These are phyloP conservation scores for Nyctalus aviator DNA, from an alignment of 2,797 vertebrate genomes.

Conservation along the genomic window DNA sequence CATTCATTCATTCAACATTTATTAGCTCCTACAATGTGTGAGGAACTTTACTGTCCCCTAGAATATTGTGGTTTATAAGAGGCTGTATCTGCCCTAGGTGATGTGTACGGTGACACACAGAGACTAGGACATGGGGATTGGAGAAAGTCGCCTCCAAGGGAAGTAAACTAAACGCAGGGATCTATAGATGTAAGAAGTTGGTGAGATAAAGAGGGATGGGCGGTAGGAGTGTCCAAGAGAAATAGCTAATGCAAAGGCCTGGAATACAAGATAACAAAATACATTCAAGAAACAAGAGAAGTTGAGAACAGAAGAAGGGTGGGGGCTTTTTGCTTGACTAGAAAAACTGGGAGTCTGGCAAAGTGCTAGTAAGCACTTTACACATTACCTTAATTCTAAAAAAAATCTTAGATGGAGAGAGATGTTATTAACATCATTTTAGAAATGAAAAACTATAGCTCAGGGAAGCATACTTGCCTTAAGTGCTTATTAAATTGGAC, in stretches of 20 bases:
- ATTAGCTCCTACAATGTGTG: not conserved
- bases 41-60: slow-evolving; percentile 31
- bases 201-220: not conserved
- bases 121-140: not conserved
- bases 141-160: not conserved
- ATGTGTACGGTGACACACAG: not conserved
- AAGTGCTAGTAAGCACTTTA: slow-evolving; percentile 7
- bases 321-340: slow-evolving; percentile 19
- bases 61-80: not conserved
- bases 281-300: slow-evolving; percentile 46
- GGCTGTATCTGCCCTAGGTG: not conserved
- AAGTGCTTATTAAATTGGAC: slow-evolving; percentile 42
- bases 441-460: slow-evolving; percentile 25
- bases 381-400: slow-evolving; percentile 49
- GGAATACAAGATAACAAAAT: slow-evolving; percentile 57
- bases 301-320: slow-evolving; percentile 33
- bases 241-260: slow-evolving; percentile 49
- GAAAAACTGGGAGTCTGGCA: slow-evolving; percentile 33
- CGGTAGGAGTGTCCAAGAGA: not conserved
- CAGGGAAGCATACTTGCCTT: slow-evolving; percentile 1
- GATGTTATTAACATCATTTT: slow-evolving; percentile 44
- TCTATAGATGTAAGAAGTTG: not conserved
- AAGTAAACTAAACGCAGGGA: slow-evolving; percentile 17
- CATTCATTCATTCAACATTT: slow-evolving; percentile 46
- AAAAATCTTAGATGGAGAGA: not conserved